Evolutionary conservation across 2,888 invertebrate species (phyloP), one percentile per base, ranked within the genome.

Genomic region (Callinectes sapidus): DNA sequence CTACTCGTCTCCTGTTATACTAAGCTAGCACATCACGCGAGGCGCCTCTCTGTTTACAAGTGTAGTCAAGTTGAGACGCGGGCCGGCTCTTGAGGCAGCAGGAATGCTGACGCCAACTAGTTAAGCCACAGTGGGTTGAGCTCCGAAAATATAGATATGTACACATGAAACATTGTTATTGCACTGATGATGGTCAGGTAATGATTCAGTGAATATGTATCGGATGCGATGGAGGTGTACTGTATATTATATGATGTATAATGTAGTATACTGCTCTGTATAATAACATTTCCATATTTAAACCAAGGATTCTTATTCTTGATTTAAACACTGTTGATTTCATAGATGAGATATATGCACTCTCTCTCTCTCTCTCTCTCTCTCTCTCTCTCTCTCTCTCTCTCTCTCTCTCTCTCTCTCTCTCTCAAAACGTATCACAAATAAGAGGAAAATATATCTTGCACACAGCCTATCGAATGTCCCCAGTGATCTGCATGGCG

Each of bases 381-480:
- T 89, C 89, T 89, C 66, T 89, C 89, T 89, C 89, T 89, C 89
- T 71, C 66, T 89, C 66, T 71, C 71, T 81, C 35, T 81, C 35
- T 81, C 16, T 81, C 35, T 81, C 28, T 28, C n/a, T 71, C 66
- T 71, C n/a, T 71, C n/a, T 71, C n/a, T 71, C 23, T n/a, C 23
- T 71, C 66, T n/a, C 66, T n/a, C n/a, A 71, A 71, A 71, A 28
- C 28, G 28, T 28, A 71, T 28, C 13, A 28, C 13, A 71, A 71
- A n/a, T 28, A 13, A 71, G 28, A 13, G n/a, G 23, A 71, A 61
- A 61, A 61, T 23, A 61, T 23, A 23, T 10, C 71, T 10, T 71
- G 71, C 28, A 23, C 1, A 1, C 13, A 71, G 10, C 71, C 71
- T 1, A n/a, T 71, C 28, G 71, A 71, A 28, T n/a, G n/a, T 71